These are phyloP conservation scores for Diabrotica undecimpunctata DNA, from an alignment of 1,140 invertebrate genomes.

Conservation along the genomic window DNA sequence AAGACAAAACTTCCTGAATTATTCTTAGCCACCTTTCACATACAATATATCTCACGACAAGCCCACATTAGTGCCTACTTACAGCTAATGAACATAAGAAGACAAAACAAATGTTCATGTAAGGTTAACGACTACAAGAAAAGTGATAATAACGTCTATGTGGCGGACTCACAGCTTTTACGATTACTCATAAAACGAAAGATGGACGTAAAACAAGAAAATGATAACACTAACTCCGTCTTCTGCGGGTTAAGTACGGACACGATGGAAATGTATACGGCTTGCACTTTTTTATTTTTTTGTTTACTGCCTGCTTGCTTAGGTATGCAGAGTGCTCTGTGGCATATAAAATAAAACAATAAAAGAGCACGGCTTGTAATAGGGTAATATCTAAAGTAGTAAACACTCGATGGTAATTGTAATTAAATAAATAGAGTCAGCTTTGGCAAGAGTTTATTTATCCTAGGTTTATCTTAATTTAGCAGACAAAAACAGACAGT, in stretches of 20 bases:
- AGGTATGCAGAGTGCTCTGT: background rate
- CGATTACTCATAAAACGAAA: conserved; percentile 1
- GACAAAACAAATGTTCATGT: background rate
- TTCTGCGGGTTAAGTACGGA: background rate
- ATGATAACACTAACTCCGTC: background rate
- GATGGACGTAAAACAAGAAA: conserved; percentile 2
- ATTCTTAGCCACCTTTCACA: no score
- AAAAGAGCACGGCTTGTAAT: no score
- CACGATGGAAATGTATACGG: background rate
- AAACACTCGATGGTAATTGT: no score
- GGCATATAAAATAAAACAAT: no score
- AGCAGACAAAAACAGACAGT: no score
- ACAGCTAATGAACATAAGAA: background rate
- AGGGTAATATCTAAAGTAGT: no score
- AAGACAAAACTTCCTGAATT: no score
- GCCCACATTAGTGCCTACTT: no score
- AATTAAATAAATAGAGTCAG: no score
- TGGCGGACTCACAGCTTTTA: background rate
- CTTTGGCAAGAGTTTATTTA: no score
- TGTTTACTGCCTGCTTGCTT: background rate
- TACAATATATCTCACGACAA: no score
- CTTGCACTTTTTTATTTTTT: background rate
- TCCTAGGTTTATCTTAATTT: no score
- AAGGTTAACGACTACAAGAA: conserved; percentile 2
- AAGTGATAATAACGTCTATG: background rate